Conservation (phyloP, 2,888 invertebrate species). For the Aelia acuminata region DNA sequence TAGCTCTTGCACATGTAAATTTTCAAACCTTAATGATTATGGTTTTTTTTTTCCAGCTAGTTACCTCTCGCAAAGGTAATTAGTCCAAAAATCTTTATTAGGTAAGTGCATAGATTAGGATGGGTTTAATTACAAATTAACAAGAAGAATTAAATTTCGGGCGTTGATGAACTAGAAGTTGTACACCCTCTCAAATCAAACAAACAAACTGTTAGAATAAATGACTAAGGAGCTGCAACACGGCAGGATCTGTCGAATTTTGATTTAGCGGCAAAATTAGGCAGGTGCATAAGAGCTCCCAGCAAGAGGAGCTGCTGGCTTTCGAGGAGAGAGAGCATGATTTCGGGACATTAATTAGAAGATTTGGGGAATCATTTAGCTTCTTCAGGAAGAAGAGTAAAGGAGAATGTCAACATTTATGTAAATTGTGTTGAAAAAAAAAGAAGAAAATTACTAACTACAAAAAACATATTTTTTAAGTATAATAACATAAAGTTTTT, state of each 20-base stretch:
- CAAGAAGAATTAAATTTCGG: too few species aligned
- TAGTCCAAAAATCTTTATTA: too few species aligned
- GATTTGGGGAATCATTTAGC: background rate
- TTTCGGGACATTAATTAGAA: background rate
- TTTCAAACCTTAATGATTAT: too few species aligned
- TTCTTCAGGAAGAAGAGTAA: background rate
- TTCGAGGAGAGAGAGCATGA: background rate
- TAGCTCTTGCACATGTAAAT: too few species aligned
- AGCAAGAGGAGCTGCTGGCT: background rate
- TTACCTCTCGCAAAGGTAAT: too few species aligned
- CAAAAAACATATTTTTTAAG: background rate
- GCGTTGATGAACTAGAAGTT: too few species aligned
- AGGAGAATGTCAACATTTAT: background rate
- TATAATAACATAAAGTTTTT: too few species aligned
- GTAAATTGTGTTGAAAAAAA: background rate
- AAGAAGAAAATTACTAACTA: background rate
- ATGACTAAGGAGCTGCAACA: background rate
- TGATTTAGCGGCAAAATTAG: slow-evolving; percentile 13
- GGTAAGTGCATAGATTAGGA: too few species aligned
- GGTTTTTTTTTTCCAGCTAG: too few species aligned
- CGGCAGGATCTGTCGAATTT: background rate
- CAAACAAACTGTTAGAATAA: background rate
- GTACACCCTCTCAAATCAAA: too few species aligned
- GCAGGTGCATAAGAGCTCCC: background rate
- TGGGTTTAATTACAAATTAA: too few species aligned